phyloP scores from a whole-genome alignment of 2,888 invertebrate species.

The Teleogryllus oceanicus region DNA sequence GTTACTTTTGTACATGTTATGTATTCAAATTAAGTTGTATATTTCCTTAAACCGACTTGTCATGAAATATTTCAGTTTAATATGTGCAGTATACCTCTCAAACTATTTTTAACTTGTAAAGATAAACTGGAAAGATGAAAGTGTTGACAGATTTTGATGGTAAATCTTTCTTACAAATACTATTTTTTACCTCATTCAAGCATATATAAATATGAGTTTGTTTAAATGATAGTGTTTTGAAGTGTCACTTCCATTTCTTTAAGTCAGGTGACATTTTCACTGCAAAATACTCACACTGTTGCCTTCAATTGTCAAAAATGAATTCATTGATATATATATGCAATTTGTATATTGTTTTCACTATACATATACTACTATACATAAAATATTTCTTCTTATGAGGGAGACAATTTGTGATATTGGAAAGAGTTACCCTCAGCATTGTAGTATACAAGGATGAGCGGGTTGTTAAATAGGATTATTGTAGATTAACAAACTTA shows the following conservation, averaged over 20 bases:
- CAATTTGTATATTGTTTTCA: conserved; percentile 18
- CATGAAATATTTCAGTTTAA: not conserved
- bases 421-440: not conserved
- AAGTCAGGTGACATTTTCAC: not conserved
- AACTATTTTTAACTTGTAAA: conserved; percentile 9
- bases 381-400: not conserved
- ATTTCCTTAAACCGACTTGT: not conserved
- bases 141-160: not conserved
- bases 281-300: conserved; percentile 9
- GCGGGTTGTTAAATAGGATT: too few species aligned
- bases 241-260: not conserved
- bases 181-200: not conserved
- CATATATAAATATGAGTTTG: not conserved
- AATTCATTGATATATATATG: conserved; percentile 18
- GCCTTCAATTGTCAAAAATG: conserved; percentile 18
- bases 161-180: conserved; percentile 18
- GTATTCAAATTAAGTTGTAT: not conserved
- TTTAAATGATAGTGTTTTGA: conserved; percentile 1
- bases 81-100: not conserved
- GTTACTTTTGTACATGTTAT: not conserved
- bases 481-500: too few species aligned
- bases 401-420: conserved; percentile 11
- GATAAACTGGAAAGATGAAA: conserved; percentile 9
- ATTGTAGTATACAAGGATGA: not conserved
- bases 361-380: conserved; percentile 18